phyloP scores from a whole-genome alignment of 1,140 invertebrate genomes.

The Apis mellifera region DNA sequence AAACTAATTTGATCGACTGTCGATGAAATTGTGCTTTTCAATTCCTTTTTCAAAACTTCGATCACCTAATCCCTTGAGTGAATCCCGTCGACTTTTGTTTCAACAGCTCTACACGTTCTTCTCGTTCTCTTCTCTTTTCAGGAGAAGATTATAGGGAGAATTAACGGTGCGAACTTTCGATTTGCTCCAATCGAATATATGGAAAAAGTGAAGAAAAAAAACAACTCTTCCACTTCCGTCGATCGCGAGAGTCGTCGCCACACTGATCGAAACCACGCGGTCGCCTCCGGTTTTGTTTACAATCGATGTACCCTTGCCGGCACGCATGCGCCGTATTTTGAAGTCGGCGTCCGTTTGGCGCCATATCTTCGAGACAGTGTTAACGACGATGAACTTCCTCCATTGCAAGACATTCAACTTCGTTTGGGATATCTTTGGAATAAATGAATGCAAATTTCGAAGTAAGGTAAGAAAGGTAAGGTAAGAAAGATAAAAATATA shows the following conservation, averaged over 20 bases:
- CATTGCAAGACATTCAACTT: not conserved
- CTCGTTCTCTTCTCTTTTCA: conserved; percentile 2
- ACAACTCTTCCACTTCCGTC: conserved; percentile 44
- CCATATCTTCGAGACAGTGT: conserved; percentile 3
- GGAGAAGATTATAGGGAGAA: conserved; percentile 28
- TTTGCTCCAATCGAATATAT: conserved; percentile 9
- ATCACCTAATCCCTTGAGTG: not conserved
- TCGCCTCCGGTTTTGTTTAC: conserved; percentile 75
- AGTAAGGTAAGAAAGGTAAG: not conserved
- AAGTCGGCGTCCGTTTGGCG: conserved; percentile 32
- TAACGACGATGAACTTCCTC: not conserved
- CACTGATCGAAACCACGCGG: conserved; percentile 75
- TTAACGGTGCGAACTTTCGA: conserved; percentile 44
- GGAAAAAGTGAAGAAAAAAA: not conserved
- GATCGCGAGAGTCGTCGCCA: conserved; percentile 66
- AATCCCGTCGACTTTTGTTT: not conserved
- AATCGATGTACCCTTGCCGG: not conserved
- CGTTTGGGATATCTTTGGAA: not conserved
- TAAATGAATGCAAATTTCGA: too few species aligned
- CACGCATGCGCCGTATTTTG: conserved; percentile 40
- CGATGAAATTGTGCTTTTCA: not conserved
- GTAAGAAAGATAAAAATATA: too few species aligned
- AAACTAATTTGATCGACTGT: conserved; percentile 15
- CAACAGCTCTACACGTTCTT: conserved; percentile 51
- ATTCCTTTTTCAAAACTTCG: conserved; percentile 10